These are phyloP conservation scores for Timema cristinae DNA, from an alignment of 2,888 invertebrate genomes.

Conservation along the genomic window DNA sequence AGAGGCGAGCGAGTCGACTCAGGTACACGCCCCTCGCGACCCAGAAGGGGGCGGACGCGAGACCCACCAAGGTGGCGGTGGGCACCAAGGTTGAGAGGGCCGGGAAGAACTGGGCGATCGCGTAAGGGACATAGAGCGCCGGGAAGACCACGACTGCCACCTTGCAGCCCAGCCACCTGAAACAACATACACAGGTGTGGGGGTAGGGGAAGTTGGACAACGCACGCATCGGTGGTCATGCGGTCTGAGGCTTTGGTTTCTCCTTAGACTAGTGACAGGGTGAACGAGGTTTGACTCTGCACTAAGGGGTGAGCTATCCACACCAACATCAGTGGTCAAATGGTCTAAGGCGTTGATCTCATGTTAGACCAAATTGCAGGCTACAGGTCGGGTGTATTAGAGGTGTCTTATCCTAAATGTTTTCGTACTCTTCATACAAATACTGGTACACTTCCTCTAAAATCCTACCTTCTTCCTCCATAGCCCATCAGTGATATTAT, in stretches of 20 bases:
- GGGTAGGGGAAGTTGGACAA: not conserved
- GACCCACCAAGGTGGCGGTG: not conserved
- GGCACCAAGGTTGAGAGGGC: not conserved
- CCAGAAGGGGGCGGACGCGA: not conserved
- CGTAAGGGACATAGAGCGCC: not conserved
- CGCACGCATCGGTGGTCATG: too few species aligned
- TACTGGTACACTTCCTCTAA: too few species aligned
- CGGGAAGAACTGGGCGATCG: not conserved
- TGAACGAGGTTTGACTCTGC: not conserved
- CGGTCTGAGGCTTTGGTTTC: not conserved
- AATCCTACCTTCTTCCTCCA: too few species aligned
- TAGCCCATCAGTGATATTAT: too few species aligned
- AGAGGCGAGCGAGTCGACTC: not conserved
- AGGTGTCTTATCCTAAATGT: too few species aligned
- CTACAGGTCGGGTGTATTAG: too few species aligned
- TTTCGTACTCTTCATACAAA: too few species aligned
- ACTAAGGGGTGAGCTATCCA: not conserved
- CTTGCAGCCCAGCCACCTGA: constrained; percentile 12
- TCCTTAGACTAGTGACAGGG: not conserved
- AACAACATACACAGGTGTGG: not conserved
- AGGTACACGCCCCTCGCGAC: not conserved
- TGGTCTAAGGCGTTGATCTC: too few species aligned
- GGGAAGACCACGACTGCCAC: not conserved
- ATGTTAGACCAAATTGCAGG: too few species aligned
- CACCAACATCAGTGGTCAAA: too few species aligned